Conservation (phyloP, 2,113 vertebrate genomes). For the Uropsilus gracilis region DNA sequence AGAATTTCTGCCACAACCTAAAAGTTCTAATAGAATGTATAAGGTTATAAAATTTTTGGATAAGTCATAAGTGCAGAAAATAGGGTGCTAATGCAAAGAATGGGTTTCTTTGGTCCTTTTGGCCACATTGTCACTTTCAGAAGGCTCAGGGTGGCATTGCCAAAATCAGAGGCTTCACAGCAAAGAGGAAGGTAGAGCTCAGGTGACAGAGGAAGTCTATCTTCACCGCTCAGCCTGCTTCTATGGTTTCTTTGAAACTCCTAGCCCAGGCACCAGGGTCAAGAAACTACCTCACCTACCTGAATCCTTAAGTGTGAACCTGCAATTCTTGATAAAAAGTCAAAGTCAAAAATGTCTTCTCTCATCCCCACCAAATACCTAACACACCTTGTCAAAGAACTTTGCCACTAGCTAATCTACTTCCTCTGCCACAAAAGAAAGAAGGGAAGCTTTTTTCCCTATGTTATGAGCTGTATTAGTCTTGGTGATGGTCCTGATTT, state of each 20-base stretch:
- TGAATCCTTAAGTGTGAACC: neutral
- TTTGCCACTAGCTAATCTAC: neutral
- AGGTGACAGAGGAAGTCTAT: neutral
- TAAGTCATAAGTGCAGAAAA: neutral
- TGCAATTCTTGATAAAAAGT: neutral
- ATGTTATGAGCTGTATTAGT: neutral
- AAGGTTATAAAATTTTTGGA: neutral
- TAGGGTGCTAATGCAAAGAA: neutral
- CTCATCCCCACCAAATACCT: neutral
- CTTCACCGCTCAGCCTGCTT: neutral
- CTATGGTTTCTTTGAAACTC: neutral
- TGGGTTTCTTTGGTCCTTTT: neutral
- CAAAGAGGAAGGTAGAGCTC: neutral
- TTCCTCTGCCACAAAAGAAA: neutral
- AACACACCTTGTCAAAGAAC: neutral
- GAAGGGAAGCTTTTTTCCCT: neutral
- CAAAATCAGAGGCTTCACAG: neutral
- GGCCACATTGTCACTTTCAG: neutral
- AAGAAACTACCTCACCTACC: neutral
- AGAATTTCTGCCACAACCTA: neutral
- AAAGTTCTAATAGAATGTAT: neutral
- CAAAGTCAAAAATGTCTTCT: neutral
- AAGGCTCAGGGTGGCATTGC: fast-evolving
- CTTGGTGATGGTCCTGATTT: neutral
- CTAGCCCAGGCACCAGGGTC: neutral